A percentile compares a stretch with the other conserved stretches of the same genome.
Evolutionary conservation across 2,888 invertebrate species (phyloP).

Genomic region (Ethmia dodecea): DNA sequence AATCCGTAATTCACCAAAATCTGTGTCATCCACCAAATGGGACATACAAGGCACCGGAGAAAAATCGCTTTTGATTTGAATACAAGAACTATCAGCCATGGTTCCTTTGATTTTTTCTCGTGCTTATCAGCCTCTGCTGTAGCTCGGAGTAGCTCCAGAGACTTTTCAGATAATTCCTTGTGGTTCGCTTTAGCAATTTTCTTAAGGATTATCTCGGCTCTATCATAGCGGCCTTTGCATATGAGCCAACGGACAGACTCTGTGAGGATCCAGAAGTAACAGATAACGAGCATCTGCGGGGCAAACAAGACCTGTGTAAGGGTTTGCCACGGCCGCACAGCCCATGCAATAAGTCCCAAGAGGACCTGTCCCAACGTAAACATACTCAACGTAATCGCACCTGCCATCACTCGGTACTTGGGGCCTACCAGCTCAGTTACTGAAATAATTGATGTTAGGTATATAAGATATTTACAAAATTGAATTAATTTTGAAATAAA

Average conservation of each 20-base stretch:
- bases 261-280: slow-evolving; percentile 83
- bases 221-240: slow-evolving; percentile 81
- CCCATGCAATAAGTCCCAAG: slow-evolving; percentile 84
- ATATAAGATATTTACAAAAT: too few species aligned
- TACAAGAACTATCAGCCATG: slow-evolving; percentile 49
- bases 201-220: slow-evolving; percentile 79
- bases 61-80: slow-evolving; percentile 30
- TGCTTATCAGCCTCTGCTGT: slow-evolving; percentile 28
- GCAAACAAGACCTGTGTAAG: slow-evolving; percentile 82
- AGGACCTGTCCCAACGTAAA: slow-evolving; percentile 87
- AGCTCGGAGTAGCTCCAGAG: slow-evolving; percentile 53
- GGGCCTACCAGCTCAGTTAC: slow-evolving; percentile 89
- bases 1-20: slow-evolving; percentile 89
- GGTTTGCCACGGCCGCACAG: slow-evolving; percentile 82
- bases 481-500: too few species aligned
- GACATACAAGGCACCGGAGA: slow-evolving; percentile 78
- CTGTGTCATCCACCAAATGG: slow-evolving; percentile 87
- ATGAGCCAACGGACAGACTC: slow-evolving; percentile 89
- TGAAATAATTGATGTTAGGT: too few species aligned
- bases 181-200: slow-evolving; percentile 81
- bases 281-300: slow-evolving; percentile 82
- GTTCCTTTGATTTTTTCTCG: slow-evolving; percentile 42
- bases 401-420: slow-evolving; percentile 83
- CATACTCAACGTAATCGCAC: slow-evolving; percentile 83
- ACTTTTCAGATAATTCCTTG: slow-evolving; percentile 72